Conservation (phyloP, 2,113 vertebrate species). For the Spheniscus mendiculus region DNA sequence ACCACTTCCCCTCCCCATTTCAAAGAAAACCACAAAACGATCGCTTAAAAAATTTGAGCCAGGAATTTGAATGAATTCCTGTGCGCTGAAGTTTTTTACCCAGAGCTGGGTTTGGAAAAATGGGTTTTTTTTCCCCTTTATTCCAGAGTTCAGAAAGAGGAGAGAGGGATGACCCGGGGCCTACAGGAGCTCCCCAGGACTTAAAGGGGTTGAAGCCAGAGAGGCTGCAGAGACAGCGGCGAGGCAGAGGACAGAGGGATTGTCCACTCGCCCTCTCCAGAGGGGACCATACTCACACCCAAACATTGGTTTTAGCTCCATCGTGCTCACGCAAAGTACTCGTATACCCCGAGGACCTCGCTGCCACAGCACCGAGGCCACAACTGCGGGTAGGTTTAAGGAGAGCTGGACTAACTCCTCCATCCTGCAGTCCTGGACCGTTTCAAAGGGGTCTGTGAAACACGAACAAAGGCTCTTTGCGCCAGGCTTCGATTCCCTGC, state of each 20-base stretch:
- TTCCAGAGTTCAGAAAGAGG: neutral
- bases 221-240: neutral
- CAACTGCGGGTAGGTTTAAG: neutral
- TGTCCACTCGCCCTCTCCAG: fast-evolving
- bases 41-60: neutral
- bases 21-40: neutral
- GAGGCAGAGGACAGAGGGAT: neutral
- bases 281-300: neutral
- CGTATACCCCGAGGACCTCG: fast-evolving
- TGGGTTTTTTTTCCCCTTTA: neutral
- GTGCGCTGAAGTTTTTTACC: fast-evolving
- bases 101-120: neutral
- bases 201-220: neutral
- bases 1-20: neutral
- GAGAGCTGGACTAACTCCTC: neutral
- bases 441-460: neutral
- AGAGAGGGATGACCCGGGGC: neutral
- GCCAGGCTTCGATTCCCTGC: neutral
- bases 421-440: neutral
- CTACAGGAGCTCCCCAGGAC: neutral
- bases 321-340: neutral
- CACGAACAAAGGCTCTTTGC: neutral
- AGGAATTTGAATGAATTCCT: neutral
- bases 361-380: neutral
- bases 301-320: neutral